Percentiles rank a stretch among this genome's conserved stretches.
Evolutionary conservation across 2,888 invertebrate species (phyloP).

Genomic region (Chaetogeoica ovagalla): DNA sequence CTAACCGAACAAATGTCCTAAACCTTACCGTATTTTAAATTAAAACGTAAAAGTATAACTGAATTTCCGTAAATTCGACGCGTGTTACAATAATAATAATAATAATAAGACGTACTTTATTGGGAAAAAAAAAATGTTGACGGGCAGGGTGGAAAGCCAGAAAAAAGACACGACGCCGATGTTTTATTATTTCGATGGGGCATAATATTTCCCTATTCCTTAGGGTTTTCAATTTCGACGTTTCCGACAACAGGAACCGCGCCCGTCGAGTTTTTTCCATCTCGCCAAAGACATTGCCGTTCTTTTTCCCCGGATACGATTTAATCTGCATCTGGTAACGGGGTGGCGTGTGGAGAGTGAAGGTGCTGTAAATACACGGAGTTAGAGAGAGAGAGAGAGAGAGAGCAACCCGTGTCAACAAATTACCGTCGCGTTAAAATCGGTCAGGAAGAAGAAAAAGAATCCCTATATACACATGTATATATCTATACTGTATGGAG

Average conservation of each 20-base stretch:
- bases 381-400: not conserved
- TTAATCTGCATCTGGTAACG: slow-evolving; percentile 2
- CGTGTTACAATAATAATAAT: too few relatives aligned
- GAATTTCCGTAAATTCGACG: too few relatives aligned
- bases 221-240: slow-evolving; percentile 10
- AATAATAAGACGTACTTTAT: too few relatives aligned
- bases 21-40: too few relatives aligned
- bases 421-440: slow-evolving; percentile 29
- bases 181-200: too few relatives aligned
- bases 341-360: too few relatives aligned
- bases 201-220: not conserved
- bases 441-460: slow-evolving; percentile 6
- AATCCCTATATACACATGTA: not conserved
- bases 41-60: too few relatives aligned
- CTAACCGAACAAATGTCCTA: too few relatives aligned
- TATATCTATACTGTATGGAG: not conserved
- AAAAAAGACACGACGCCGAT: too few relatives aligned
- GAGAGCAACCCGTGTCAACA: slow-evolving; percentile 10
- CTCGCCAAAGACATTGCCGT: not conserved
- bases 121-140: too few relatives aligned
- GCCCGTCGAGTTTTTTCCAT: not conserved
- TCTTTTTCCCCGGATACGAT: not conserved
- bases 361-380: too few relatives aligned
- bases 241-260: slow-evolving; percentile 20
- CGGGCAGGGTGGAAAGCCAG: too few relatives aligned